Percentiles rank a stretch among this genome's conserved stretches.
phyloP scores from a whole-genome alignment of 2,797 vertebrate genomes.

The Neosilurus hyrtlii region DNA sequence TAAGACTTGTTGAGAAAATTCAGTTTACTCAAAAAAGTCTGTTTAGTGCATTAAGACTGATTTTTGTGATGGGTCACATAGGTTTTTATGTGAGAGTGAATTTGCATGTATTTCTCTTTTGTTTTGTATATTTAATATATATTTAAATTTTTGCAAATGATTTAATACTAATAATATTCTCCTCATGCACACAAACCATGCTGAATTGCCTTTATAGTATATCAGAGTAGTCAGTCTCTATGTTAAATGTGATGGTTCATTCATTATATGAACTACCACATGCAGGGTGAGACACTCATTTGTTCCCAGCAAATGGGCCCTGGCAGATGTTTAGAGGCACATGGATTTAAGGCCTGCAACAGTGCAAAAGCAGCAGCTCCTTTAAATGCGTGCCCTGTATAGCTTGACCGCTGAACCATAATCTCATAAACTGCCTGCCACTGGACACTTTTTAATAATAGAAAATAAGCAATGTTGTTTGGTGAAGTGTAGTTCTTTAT shows the following conservation, averaged over 20 bases:
- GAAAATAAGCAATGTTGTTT: conserved; percentile 50
- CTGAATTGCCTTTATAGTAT: conserved; percentile 21
- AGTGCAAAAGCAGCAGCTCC: conserved; percentile 60
- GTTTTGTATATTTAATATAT: not conserved
- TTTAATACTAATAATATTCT: not conserved
- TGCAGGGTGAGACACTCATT: conserved; percentile 29
- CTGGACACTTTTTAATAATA: conserved; percentile 54
- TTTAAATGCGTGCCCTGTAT: conserved; percentile 62
- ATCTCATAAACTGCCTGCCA: conserved; percentile 55
- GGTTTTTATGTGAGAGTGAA: not conserved
- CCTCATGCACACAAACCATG: not conserved
- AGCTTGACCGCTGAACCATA: conserved; percentile 57
- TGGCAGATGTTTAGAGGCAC: conserved; percentile 62
- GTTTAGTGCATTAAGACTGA: too few species aligned
- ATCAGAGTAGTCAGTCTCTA: conserved; percentile 27
- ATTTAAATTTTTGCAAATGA: not conserved
- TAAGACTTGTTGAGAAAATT: too few species aligned
- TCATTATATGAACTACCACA: conserved; percentile 30
- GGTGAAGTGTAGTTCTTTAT: not conserved
- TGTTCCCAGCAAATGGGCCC: conserved; percentile 45
- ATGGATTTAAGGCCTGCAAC: conserved; percentile 47
- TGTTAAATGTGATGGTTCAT: conserved; percentile 27
- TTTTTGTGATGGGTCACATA: too few species aligned
- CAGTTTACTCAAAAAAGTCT: too few species aligned
- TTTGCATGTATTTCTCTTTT: not conserved